Percentiles rank a stretch among this genome's conserved stretches.
Evolutionary conservation across 2,888 invertebrate genomes (phyloP).

Genomic region (Andrena minutula): DNA sequence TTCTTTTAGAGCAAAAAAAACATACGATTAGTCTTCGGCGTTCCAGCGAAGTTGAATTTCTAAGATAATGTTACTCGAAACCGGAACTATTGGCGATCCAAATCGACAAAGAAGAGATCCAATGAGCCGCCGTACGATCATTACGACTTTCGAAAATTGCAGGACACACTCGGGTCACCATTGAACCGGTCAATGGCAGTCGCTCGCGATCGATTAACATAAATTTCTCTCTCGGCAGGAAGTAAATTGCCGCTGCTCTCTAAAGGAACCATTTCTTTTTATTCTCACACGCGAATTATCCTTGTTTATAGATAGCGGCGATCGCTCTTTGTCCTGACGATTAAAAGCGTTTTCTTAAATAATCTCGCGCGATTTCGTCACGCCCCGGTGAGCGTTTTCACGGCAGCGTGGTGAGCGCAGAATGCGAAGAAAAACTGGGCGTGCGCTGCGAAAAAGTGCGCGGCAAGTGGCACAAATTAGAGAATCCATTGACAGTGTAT

Average conservation of each 20-base stretch:
- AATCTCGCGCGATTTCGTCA: slow-evolving; percentile 17
- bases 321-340: slow-evolving; percentile 9
- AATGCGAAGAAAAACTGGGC: background rate
- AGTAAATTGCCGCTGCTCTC: slow-evolving; percentile 46
- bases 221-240: slow-evolving; percentile 58
- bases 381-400: slow-evolving; percentile 14
- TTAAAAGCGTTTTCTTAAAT: slow-evolving; percentile 22
- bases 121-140: slow-evolving; percentile 1
- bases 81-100: slow-evolving; percentile 10
- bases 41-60: background rate
- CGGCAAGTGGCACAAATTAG: background rate
- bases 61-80: background rate
- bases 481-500: background rate
- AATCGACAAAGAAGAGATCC: slow-evolving; percentile 22
- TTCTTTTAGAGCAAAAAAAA: too few relatives aligned
- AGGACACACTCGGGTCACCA: slow-evolving; percentile 36
- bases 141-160: slow-evolving; percentile 56
- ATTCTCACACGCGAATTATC: background rate
- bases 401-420: background rate
- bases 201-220: slow-evolving; percentile 48
- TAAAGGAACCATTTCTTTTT: slow-evolving; percentile 14
- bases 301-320: background rate
- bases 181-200: slow-evolving; percentile 38
- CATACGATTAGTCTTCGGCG: too few relatives aligned
- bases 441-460: background rate